Evolutionary conservation across 2,888 invertebrate species (phyloP).

Genomic region (Drosophila rellima): DNA sequence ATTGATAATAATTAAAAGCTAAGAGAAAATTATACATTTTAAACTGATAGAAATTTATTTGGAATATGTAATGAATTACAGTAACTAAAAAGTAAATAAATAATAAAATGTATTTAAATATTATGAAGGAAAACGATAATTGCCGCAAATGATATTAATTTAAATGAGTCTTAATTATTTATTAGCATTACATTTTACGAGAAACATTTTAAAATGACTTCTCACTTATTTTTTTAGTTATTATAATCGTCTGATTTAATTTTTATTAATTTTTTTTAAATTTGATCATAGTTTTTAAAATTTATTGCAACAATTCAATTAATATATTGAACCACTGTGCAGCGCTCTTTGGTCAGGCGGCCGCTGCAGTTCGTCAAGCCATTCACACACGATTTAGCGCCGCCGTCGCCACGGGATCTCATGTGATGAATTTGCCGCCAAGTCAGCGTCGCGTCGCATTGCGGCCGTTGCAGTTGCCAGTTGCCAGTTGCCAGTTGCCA

Average conservation of each 20-base stretch:
- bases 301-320: neutral
- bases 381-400: slow-evolving; percentile 79
- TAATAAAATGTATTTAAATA: too few species aligned
- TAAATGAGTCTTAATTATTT: too few species aligned
- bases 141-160: too few species aligned
- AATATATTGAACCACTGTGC: slow-evolving; percentile 36
- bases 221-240: too few species aligned
- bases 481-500: slow-evolving; percentile 9
- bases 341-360: slow-evolving; percentile 21
- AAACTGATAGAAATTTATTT: neutral
- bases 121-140: too few species aligned
- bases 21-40: too few species aligned
- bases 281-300: neutral
- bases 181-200: too few species aligned
- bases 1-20: too few species aligned
- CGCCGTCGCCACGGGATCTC: slow-evolving; percentile 72
- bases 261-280: neutral
- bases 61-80: too few species aligned
- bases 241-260: too few species aligned
- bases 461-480: slow-evolving; percentile 14
- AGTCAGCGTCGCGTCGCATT: slow-evolving; percentile 57
- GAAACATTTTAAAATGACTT: too few species aligned
- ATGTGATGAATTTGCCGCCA: slow-evolving; percentile 80
- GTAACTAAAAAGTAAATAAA: too few species aligned
- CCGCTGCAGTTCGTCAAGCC: slow-evolving; percentile 75